phyloP scores from a whole-genome alignment of 2,888 invertebrate genomes.

The Tenthredo distinguenda region DNA sequence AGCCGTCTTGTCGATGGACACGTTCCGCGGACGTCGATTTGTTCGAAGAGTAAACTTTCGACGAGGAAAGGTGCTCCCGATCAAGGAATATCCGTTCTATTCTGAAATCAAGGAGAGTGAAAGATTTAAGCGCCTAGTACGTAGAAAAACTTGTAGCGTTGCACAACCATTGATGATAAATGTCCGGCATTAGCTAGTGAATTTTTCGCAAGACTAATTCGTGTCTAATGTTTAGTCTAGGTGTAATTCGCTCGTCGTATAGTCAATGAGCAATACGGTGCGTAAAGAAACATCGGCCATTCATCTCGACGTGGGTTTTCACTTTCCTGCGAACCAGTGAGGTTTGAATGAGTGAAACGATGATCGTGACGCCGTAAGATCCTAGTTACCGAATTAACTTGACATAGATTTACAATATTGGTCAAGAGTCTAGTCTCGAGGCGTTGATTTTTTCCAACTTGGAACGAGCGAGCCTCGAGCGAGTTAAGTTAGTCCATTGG shows the following conservation, averaged over 20 bases:
- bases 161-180: not conserved
- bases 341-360: not conserved
- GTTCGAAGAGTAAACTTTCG: not conserved
- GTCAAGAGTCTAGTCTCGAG: not conserved
- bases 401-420: conserved; percentile 16
- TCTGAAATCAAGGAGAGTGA: not conserved
- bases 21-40: not conserved
- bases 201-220: conserved; percentile 8
- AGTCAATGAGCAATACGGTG: not conserved
- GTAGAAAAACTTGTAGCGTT: not conserved
- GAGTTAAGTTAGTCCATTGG: not conserved
- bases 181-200: not conserved
- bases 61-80: not conserved
- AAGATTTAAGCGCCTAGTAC: not conserved
- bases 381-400: conserved; percentile 8
- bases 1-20: not conserved
- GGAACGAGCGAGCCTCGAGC: not conserved
- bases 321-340: not conserved
- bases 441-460: not conserved
- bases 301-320: not conserved
- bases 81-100: not conserved
- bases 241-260: not conserved
- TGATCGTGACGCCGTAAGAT: conserved; percentile 14
- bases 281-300: not conserved
- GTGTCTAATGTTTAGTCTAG: not conserved